Conservation (phyloP, 2,888 invertebrate species). For the Tachystola acroxantha region DNA sequence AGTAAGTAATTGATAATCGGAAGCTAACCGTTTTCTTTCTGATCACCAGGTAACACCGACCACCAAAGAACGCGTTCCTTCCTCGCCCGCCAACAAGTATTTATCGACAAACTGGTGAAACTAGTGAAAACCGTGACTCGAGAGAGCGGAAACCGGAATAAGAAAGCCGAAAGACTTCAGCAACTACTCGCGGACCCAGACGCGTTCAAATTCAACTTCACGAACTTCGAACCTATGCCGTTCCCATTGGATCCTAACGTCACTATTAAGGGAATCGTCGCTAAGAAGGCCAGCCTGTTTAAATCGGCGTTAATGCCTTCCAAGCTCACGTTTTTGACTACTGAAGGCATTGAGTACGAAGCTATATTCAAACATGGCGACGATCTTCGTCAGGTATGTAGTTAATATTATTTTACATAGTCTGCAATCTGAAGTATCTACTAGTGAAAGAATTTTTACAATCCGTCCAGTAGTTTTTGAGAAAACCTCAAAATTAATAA, state of each 20-base stretch:
- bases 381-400: conserved; percentile 97
- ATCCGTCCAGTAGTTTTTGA: too few species aligned
- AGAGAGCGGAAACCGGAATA: conserved; percentile 94
- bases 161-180: conserved; percentile 94
- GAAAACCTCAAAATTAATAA: too few species aligned
- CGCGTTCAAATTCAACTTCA: conserved; percentile 90
- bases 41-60: conserved; percentile 80
- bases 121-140: conserved; percentile 92
- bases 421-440: too few species aligned
- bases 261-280: conserved; percentile 90
- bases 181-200: conserved; percentile 89
- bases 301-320: conserved; percentile 98
- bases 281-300: conserved; percentile 94
- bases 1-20: too few species aligned
- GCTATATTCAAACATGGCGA: conserved; percentile 99
- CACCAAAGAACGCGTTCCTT: conserved; percentile 87
- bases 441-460: too few species aligned
- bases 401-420: too few species aligned
- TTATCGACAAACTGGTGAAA: conserved; percentile 93
- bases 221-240: conserved; percentile 93
- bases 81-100: conserved; percentile 90
- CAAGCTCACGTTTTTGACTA: conserved; percentile 90
- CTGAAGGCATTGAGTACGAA: conserved; percentile 90
- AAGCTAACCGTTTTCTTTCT: too few species aligned
- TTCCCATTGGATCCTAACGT: conserved; percentile 97